Conservation (phyloP, 2,888 invertebrate genomes). For the Monopis laevigella region DNA sequence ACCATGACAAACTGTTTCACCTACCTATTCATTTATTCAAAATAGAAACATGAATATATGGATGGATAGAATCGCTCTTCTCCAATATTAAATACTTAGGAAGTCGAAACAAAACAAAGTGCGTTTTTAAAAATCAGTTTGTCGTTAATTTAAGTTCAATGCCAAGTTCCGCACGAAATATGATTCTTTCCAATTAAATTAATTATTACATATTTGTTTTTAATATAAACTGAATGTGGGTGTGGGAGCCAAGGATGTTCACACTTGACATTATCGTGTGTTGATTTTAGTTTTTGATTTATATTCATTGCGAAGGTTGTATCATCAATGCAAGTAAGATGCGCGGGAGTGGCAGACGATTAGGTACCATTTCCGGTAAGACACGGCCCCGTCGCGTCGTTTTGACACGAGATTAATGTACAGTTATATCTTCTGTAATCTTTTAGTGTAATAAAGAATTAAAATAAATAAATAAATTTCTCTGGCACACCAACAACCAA, state of each 20-base stretch:
- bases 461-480: too few species aligned
- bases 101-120: neutral
- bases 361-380: neutral
- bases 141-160: slow-evolving; percentile 9
- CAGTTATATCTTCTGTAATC: too few species aligned
- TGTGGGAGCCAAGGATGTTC: slow-evolving; percentile 6
- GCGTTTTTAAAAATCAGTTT: neutral
- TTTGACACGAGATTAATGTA: too few species aligned
- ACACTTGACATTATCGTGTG: slow-evolving; percentile 10
- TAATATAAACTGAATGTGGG: slow-evolving; percentile 2
- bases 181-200: slow-evolving; percentile 10
- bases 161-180: slow-evolving; percentile 3
- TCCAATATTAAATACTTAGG: neutral
- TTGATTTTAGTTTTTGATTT: slow-evolving; percentile 5
- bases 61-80: neutral
- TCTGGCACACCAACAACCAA: too few species aligned
- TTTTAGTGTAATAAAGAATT: too few species aligned
- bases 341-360: neutral
- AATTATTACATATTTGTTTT: slow-evolving; percentile 11
- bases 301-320: slow-evolving; percentile 2
- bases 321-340: neutral
- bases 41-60: neutral
- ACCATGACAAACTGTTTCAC: too few species aligned
- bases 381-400: neutral
- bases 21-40: neutral